Base-by-base conservation (phyloP, 2,113 vertebrate species). In the Syrmaticus mikado region DNA sequence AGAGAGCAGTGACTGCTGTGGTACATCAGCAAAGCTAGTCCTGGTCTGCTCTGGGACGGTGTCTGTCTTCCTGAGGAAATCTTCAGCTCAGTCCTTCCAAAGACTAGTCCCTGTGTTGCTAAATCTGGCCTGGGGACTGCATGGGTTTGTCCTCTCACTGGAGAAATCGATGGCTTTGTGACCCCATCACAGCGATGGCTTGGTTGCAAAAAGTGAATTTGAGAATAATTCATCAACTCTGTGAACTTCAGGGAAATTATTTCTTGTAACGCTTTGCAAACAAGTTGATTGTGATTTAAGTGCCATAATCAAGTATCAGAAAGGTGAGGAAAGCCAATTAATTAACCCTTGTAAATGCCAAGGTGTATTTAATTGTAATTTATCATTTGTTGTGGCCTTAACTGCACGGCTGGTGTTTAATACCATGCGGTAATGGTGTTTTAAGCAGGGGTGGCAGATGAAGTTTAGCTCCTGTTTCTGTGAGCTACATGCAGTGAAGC, bases 291-390 rank as follows among this genome's bases (percentile, higher is more conserved):
- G 16, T 28, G 36, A 38, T 40, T 62, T 62, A 38, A 62, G 38
- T 62, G 36, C 36, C 36, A 18, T 18, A 38, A 40, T 45, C 27
- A 38, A 21, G 9, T 28, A 20, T 30, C 7, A 19, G 36, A 70
- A 97, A 95, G 52, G 98, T 98, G 36, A 73, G 93, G 83, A 96
- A 67, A n/a, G 21, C n/a, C 30, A 60, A 18, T 32, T 67, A 53
- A 74, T 77, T 92, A 50, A 83, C 57, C 13, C 36, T 34, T 30
- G 36, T 34, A 70, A 70, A 88, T 25, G 46, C 45, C 66, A 25
- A 38, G 58, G 66, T 41, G 34, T 48, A 30, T 71, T 40, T 32
- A 80, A 46, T 38, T 28, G 5, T 4, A 48, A 17, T 77, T 80
- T 27, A 24, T 40, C 4, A 17, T 73, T 80, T 73, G 48, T 48